Evolutionary conservation across 2,797 vertebrate genomes (phyloP).

Genomic region (Aldrovandia affinis): DNA sequence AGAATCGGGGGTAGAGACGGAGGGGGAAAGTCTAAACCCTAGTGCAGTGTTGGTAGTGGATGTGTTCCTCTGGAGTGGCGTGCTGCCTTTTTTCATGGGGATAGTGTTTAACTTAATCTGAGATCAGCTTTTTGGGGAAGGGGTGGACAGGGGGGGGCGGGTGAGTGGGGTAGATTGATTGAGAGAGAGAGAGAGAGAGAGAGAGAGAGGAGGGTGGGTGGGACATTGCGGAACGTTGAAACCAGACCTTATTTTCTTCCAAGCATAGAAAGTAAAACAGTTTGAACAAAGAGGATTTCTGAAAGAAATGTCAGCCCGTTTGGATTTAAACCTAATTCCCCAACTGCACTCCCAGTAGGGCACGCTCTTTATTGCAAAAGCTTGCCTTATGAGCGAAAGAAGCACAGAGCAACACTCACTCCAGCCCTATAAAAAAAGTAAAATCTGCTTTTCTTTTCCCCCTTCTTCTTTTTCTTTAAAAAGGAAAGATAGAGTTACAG

Average conservation of each 20-base stretch:
- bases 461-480: conserved; percentile 56
- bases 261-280: conserved; percentile 52
- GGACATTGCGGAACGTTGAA: conserved; percentile 67
- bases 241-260: conserved; percentile 53
- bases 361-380: conserved; percentile 62
- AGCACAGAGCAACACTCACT: conserved; percentile 62
- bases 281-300: conserved; percentile 75
- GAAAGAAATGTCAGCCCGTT: conserved; percentile 80
- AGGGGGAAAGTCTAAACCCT: conserved; percentile 45
- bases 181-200: conserved; percentile 52
- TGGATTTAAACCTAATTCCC: conserved; percentile 59
- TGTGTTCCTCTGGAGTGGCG: conserved; percentile 51
- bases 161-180: conserved; percentile 64
- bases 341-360: conserved; percentile 42
- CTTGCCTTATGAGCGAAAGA: conserved; percentile 54
- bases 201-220: conserved; percentile 49
- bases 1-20: conserved; percentile 31
- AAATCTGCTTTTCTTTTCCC: conserved; percentile 70
- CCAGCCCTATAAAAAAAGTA: conserved; percentile 73
- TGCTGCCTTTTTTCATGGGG: conserved; percentile 68
- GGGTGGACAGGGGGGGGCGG: conserved; percentile 55
- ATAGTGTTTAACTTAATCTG: conserved; percentile 78
- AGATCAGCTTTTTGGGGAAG: conserved; percentile 65
- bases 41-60: conserved; percentile 49
- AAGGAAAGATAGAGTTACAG: conserved; percentile 82